Evolutionary conservation across 2,888 invertebrate genomes (phyloP).

Genomic region (Hartigia nigra): DNA sequence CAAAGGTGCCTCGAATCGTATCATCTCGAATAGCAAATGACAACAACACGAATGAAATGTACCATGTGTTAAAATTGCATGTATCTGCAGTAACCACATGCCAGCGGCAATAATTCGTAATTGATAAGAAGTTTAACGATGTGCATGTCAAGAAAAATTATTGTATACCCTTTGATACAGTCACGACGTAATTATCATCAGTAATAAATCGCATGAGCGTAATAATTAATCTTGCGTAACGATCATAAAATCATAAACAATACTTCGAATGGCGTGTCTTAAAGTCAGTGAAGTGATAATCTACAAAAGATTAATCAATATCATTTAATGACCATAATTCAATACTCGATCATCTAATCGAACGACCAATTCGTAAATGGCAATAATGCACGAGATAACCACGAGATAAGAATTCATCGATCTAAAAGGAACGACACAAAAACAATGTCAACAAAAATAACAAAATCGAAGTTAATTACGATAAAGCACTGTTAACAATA

Average conservation of each 20-base stretch:
- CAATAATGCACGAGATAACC: background rate
- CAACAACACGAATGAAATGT: background rate
- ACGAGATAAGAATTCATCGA: background rate
- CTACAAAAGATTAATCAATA: background rate
- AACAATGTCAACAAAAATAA: background rate
- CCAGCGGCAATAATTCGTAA: background rate
- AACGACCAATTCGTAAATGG: background rate
- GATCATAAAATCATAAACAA: background rate
- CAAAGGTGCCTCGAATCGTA: background rate
- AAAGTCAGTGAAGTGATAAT: background rate
- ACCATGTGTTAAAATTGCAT: background rate
- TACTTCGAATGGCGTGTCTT: background rate
- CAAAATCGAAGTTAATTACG: background rate
- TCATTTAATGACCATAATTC: background rate
- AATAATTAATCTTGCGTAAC: background rate
- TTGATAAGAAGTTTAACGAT: background rate
- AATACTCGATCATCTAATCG: background rate
- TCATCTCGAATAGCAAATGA: background rate
- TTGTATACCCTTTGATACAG: background rate
- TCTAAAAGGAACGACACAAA: background rate
- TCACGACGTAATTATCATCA: background rate
- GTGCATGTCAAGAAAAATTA: background rate
- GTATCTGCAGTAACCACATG: background rate
- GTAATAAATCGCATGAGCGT: background rate
- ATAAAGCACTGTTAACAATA: background rate